Percentiles rank a stretch among this genome's conserved stretches.
Conservation (phyloP, 1,140 invertebrate species). For the Lysiphlebus fabarum region DNA sequence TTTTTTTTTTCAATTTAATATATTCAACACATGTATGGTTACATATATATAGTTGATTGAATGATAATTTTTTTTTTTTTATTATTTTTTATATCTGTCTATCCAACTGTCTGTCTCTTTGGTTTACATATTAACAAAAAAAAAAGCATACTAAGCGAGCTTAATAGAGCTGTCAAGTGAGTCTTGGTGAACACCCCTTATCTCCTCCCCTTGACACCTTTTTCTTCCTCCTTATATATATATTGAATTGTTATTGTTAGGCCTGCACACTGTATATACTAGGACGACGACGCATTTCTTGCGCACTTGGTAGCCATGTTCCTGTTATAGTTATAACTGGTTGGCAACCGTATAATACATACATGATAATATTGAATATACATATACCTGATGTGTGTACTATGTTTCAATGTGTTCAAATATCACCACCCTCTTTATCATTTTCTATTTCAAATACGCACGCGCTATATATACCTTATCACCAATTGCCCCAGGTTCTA, state of each 20-base stretch:
- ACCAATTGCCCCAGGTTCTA: constrained; percentile 11
- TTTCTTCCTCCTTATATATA: constrained; percentile 1
- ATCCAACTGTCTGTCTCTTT: too few species aligned
- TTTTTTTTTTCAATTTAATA: too few species aligned
- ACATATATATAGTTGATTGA: too few species aligned
- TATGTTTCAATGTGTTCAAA: not conserved
- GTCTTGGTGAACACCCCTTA: too few species aligned
- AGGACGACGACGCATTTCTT: not conserved
- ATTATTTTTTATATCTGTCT: too few species aligned
- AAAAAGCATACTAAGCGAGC: too few species aligned
- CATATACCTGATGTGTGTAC: not conserved
- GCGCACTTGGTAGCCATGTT: constrained; percentile 37
- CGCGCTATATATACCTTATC: constrained; percentile 4
- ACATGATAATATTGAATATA: not conserved
- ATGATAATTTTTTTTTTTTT: too few species aligned
- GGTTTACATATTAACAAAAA: too few species aligned
- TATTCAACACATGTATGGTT: too few species aligned
- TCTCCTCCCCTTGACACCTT: not conserved
- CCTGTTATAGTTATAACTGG: constrained; percentile 27
- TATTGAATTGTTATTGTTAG: not conserved
- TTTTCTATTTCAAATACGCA: constrained; percentile 10
- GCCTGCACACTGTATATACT: too few species aligned
- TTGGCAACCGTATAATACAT: constrained; percentile 13
- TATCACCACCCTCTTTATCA: too few species aligned
- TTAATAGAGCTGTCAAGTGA: too few species aligned